Base-by-base conservation (phyloP, 2,888 invertebrate species). In the Epinotia brunnichana region DNA sequence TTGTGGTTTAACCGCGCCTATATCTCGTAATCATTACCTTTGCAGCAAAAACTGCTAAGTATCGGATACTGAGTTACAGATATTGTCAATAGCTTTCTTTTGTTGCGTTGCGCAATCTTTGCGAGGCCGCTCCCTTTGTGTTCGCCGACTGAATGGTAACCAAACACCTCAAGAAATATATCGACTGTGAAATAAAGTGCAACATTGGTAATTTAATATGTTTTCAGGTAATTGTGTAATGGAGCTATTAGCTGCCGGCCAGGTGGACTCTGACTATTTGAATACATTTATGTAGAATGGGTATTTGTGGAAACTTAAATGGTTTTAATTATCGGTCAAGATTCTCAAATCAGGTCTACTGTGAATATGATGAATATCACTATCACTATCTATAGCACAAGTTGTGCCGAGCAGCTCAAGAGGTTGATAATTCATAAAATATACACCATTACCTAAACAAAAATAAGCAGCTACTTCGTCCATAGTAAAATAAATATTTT, bases 21-120 rank as follows among this genome's bases (percentile, higher is more conserved):
- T 73, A 69, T 75, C 76, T 64, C 76, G 74, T 82, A 83, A 85
- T 83, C 78, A 80, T 78, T 74, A 75, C 59, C 75, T 77, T 75
- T 15, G 19, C 39, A 68, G 75, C 75, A 77, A 78, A 60, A 75
- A 74, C 78, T 79, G 75, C 78, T 79, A 77, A 80, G 80, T 84
- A 84, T 81, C 83, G 76, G 80, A 80, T 78, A 77, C 64, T 35
- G 67, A 63, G 63, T 60, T 48, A 68, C 73, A 70, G 64, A 70
- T 56, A 83, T 84, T 73, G 44, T 77, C 79, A 77, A 82, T 70
- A 81, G 82, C 86, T 87, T 24, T 24, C 11, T n/a, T 66, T 48
- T 48, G 57, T 59, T 82, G 51, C 41, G 74, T 87, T 84, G 78
- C 86, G 83, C 83, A 85, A 85, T 82, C 68, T 68, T 68, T 62